Evolutionary conservation across 2,888 invertebrate species (phyloP).

Genomic region (Geophilus truncorum): DNA sequence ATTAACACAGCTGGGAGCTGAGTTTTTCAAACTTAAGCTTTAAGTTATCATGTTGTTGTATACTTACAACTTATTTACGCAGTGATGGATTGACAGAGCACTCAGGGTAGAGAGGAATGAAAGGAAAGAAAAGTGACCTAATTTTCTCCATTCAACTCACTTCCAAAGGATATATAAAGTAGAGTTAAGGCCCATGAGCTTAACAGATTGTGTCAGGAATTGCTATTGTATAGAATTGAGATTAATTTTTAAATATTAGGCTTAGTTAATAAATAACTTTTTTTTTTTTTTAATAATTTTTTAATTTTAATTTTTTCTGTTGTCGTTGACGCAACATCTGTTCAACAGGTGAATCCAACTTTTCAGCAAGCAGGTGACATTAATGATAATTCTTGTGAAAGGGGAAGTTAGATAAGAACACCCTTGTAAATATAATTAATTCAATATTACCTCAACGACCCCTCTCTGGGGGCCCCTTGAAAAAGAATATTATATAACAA

Average conservation of each 20-base stretch:
- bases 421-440: conserved; percentile 17
- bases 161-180: neutral
- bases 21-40: neutral
- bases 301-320: neutral
- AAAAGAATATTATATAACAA: neutral
- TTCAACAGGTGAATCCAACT: conserved; percentile 19
- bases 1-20: conserved; percentile 4
- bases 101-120: neutral
- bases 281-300: neutral
- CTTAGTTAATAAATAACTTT: no score
- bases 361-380: conserved; percentile 19
- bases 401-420: conserved; percentile 6
- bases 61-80: neutral
- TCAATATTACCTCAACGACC: neutral
- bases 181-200: no score
- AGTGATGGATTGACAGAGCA: neutral
- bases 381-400: conserved; percentile 8
- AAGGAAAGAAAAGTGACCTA: neutral
- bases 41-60: neutral
- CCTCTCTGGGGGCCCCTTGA: neutral
- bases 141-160: neutral
- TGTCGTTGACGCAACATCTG: neutral
- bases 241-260: no score
- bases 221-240: no score
- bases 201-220: no score